Percentiles rank a stretch among this genome's conserved stretches.
Evolutionary conservation across 2,888 invertebrate genomes (phyloP).

Genomic region (Lampropteryx suffumata): DNA sequence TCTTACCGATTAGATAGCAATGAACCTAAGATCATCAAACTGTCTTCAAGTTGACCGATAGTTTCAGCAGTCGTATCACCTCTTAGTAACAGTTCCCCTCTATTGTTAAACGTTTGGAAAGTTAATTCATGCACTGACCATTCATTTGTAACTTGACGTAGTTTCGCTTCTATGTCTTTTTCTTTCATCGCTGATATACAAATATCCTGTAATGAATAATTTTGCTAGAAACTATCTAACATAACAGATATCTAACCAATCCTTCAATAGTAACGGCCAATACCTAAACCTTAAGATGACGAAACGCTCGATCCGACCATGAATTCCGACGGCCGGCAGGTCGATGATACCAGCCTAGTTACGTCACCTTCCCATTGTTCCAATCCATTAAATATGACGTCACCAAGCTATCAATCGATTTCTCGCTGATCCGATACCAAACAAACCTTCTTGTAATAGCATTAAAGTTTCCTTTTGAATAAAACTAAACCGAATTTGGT

Average conservation of each 20-base stretch:
- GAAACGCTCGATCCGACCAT: no score
- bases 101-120: slow-evolving; percentile 97
- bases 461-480: background rate
- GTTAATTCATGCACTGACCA: slow-evolving; percentile 97
- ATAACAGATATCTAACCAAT: no score
- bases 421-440: background rate
- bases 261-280: no score
- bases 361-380: background rate
- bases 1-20: slow-evolving; percentile 92
- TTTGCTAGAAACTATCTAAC: background rate
- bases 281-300: no score
- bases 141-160: slow-evolving; percentile 96
- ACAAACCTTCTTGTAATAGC: background rate
- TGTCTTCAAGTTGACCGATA: slow-evolving; percentile 96
- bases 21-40: slow-evolving; percentile 97
- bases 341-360: no score
- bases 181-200: slow-evolving; percentile 99
- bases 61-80: slow-evolving; percentile 98
- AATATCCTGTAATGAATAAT: slow-evolving; percentile 86
- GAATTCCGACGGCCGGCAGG: no score
- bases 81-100: slow-evolving; percentile 94
- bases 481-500: background rate
- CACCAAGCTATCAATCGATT: background rate
- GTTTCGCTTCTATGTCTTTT: slow-evolving; percentile 97
- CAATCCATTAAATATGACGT: background rate